phyloP scores from a whole-genome alignment of 2,113 vertebrate genomes.

The Gobiocypris rarus region DNA sequence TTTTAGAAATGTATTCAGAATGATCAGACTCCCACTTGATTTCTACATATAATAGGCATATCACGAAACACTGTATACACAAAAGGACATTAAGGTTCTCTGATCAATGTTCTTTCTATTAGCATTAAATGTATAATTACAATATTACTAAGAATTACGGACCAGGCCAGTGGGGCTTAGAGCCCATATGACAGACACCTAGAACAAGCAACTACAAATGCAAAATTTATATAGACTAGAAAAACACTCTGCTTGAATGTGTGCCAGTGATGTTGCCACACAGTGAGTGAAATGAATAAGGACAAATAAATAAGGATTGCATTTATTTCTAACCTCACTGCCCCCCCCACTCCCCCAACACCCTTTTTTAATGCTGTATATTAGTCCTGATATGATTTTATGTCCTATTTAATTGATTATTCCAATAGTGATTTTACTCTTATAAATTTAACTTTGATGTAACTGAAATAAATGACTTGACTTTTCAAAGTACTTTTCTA shows the following conservation, averaged over 20 bases:
- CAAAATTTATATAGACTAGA: background rate
- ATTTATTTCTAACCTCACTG: background rate
- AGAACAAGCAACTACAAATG: background rate
- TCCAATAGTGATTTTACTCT: background rate
- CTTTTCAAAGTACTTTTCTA: background rate
- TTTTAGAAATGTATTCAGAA: background rate
- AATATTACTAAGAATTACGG: background rate
- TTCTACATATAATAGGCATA: background rate
- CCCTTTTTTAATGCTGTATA: no score
- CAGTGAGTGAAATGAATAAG: no score
- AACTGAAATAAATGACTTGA: background rate
- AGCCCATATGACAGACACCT: background rate
- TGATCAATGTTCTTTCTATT: background rate
- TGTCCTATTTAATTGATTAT: background rate
- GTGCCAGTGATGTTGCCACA: background rate
- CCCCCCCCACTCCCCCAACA: no score
- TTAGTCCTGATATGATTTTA: background rate
- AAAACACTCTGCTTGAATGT: background rate
- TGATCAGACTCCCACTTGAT: background rate
- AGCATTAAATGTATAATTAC: background rate
- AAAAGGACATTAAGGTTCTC: background rate
- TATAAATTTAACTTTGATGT: background rate
- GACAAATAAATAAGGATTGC: background rate
- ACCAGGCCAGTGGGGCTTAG: background rate
- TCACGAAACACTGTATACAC: background rate